Base-by-base conservation (phyloP, 2,113 vertebrate species). In the Actenoides hombroni region DNA sequence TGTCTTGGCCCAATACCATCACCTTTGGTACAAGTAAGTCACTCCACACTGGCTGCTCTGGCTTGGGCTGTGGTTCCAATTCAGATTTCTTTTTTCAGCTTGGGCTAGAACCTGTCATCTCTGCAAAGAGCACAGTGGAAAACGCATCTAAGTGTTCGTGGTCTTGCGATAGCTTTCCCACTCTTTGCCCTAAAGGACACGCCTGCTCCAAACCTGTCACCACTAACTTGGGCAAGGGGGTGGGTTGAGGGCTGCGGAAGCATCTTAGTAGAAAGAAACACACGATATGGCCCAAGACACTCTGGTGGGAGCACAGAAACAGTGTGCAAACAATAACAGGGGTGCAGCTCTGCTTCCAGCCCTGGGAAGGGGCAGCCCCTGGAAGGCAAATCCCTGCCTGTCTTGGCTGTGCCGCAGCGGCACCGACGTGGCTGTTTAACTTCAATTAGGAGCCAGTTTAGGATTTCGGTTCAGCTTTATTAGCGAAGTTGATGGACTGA, bases 181-280 rank as follows among this genome's bases (percentile, higher is more conserved):
- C 93, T 92, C 64, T 95, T 95, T 96, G 94, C 96, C 96, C 95
- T 96, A 8, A 87, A 95, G 94, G 94, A 83, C 49, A 54, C 70
- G 54, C 74, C 63, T 96, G 95, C 92, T 96, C 95, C 87, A 80
- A 94, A 97, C 95, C 90, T 95, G 96, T 94, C 93, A 95, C 0
- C 0, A 83, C 59, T 51, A 69, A 61, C 89, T 89, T 26, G 53
- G 92, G 83, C 80, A 49, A 82, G 59, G 37, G 91, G 75, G 63
- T 77, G 67, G 85, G 59, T 0, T 85, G 81, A 73, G 85, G 84
- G 39, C 83, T 44, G 68, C 17, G 82, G 83, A 81, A 90, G 84
- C 63, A 79, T 76, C 54, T 79, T 6, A 91, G 70, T 31, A 87
- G 70, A 61, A 94, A 74, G 37, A 59, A 85, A 63, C 11, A 68